A percentile compares a stretch with the other conserved stretches of the same genome.
Conservation (phyloP, 37 sponge, comb jelly and placozoan genomes). For the Agelas oroides region DNA sequence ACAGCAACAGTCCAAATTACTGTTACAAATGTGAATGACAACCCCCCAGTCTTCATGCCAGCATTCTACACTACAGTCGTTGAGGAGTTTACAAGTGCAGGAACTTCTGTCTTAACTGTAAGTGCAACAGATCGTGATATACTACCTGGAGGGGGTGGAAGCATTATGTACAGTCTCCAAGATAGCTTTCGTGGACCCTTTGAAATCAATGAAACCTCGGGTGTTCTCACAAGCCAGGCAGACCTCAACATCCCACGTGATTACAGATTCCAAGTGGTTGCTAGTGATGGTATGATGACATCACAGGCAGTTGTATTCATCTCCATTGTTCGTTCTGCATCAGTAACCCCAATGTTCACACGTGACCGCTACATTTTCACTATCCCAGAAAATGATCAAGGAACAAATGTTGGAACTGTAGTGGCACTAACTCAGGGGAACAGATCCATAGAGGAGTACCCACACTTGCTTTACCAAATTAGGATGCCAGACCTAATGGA, state of each 20-base stretch:
- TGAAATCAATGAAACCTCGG: conserved; percentile 22
- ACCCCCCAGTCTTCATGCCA: conserved; percentile 50
- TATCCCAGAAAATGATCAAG: conserved; percentile 29
- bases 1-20: background rate
- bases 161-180: conserved; percentile 33
- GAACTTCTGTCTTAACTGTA: conserved; percentile 18
- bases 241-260: conserved; percentile 24
- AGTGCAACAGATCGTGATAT: conserved; percentile 52
- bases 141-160: background rate
- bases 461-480: conserved; percentile 24
- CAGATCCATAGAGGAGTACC: conserved; percentile 2
- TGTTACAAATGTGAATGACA: conserved; percentile 58
- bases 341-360: conserved; percentile 29
- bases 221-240: conserved; percentile 2
- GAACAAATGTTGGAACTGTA: conserved; percentile 29
- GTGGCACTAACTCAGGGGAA: conserved; percentile 27
- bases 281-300: conserved; percentile 14
- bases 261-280: conserved; percentile 54
- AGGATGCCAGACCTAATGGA: background rate
- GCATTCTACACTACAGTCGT: conserved; percentile 35
- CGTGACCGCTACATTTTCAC: conserved; percentile 21
- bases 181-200: conserved; percentile 28
- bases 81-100: conserved; percentile 31
- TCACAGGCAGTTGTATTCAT: conserved; percentile 38
- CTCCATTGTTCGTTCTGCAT: conserved; percentile 36